Evolutionary conservation across 2,888 invertebrate genomes (phyloP).

Genomic region (Nycteola revayana): DNA sequence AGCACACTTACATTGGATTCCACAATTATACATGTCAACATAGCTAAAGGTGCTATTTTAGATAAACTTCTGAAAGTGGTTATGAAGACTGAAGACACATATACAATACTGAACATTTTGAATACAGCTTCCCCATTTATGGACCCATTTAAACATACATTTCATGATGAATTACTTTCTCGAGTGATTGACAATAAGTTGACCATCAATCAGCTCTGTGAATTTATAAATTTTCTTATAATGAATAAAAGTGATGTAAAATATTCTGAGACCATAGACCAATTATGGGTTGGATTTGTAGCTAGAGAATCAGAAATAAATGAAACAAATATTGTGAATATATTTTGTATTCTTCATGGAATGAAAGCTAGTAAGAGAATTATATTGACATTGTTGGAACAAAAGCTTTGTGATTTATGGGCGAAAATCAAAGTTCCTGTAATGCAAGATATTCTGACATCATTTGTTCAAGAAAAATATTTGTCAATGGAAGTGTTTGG

Average conservation of each 20-base stretch:
- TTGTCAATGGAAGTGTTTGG: constrained; percentile 64
- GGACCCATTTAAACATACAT: constrained; percentile 70
- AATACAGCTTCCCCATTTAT: constrained; percentile 62
- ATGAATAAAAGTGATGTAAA: constrained; percentile 66
- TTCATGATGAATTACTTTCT: constrained; percentile 84
- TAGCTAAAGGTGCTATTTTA: constrained; percentile 71
- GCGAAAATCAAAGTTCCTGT: constrained; percentile 70
- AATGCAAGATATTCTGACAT: constrained; percentile 73
- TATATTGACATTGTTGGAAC: constrained; percentile 81
- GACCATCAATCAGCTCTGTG: constrained; percentile 81
- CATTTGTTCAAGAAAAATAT: constrained; percentile 62
- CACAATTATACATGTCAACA: constrained; percentile 49
- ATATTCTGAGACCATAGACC: constrained; percentile 81
- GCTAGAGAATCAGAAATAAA: constrained; percentile 81
- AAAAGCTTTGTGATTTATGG: constrained; percentile 81
- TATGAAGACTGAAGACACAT: constrained; percentile 70
- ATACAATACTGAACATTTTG: constrained; percentile 68
- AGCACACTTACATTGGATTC: constrained; percentile 38
- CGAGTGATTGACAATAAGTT: constrained; percentile 83
- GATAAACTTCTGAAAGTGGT: constrained; percentile 71
- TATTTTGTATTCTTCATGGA: constrained; percentile 81
- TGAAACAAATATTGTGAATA: constrained; percentile 77
- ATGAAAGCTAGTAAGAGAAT: constrained; percentile 83
- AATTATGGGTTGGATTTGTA: constrained; percentile 85
- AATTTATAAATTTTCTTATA: constrained; percentile 79